Conservation (phyloP, 2,797 vertebrate species). For the Petrocephalus sullivani region DNA sequence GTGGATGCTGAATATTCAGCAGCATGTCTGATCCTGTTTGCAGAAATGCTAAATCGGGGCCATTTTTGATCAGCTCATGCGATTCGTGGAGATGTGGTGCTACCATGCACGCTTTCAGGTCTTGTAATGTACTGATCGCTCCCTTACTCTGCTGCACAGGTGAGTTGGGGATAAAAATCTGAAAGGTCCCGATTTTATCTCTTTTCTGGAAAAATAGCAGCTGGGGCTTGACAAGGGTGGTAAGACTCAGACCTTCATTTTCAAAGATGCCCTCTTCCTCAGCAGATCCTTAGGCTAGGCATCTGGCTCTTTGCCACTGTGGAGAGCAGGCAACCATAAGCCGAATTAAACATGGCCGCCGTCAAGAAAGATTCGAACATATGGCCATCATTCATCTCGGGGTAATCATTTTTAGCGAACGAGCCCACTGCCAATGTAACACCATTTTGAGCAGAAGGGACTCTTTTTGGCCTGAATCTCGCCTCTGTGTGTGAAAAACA, state of each 20-base stretch:
- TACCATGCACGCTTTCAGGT: not conserved
- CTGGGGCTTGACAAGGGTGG: not conserved
- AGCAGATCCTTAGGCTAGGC: not conserved
- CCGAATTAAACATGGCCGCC: not conserved
- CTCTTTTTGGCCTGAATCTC: not conserved
- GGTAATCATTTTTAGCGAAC: not conserved
- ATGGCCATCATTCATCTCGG: not conserved
- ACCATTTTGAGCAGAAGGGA: conserved; percentile 2
- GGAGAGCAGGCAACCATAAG: not conserved
- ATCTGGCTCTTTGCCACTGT: not conserved
- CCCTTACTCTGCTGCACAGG: not conserved
- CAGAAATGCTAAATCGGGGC: not conserved
- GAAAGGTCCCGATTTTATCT: not conserved
- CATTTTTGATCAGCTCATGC: not conserved
- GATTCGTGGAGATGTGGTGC: not conserved
- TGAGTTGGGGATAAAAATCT: not conserved
- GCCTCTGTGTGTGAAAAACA: not conserved
- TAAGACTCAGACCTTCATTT: not conserved
- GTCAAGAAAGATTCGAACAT: not conserved
- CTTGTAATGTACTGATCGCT: not conserved
- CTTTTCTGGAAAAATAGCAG: not conserved
- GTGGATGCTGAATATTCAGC: not conserved
- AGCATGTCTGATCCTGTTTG: not conserved
- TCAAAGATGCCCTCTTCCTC: not conserved
- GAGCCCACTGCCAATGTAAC: not conserved